Percentiles rank a stretch among this genome's conserved stretches.
These are phyloP conservation scores for Eciton burchellii DNA, from an alignment of 1,140 invertebrate species.

Conservation along the genomic window DNA sequence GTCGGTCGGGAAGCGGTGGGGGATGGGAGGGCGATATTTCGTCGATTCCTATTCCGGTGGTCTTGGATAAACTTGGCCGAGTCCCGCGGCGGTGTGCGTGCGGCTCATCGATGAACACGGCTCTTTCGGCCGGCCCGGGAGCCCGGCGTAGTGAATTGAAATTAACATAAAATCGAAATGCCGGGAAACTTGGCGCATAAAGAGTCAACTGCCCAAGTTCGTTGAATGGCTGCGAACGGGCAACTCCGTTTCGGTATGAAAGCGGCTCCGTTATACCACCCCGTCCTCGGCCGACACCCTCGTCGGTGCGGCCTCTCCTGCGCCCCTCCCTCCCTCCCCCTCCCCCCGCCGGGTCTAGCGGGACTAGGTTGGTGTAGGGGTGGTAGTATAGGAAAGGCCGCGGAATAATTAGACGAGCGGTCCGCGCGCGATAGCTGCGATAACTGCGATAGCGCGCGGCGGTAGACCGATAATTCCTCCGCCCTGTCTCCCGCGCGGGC, in stretches of 20 bases:
- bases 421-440: constrained; percentile 65
- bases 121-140: constrained; percentile 76
- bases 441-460: constrained; percentile 67
- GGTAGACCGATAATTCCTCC: constrained; percentile 68
- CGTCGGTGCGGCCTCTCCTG: constrained; percentile 32
- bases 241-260: constrained; percentile 80
- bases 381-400: constrained; percentile 66
- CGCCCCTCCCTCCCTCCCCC: no score
- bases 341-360: no score
- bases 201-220: constrained; percentile 85
- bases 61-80: constrained; percentile 80
- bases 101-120: constrained; percentile 71
- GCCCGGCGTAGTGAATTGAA: constrained; percentile 83
- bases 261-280: constrained; percentile 59
- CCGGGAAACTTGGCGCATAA: constrained; percentile 84
- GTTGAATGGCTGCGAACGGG: constrained; percentile 81
- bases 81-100: constrained; percentile 71
- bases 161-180: constrained; percentile 85
- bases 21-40: constrained; percentile 78
- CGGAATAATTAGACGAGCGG: constrained; percentile 76
- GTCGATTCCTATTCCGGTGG: constrained; percentile 79
- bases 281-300: constrained; percentile 24
- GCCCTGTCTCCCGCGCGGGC: constrained; percentile 22
- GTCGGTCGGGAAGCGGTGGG: constrained; percentile 41
- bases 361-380: background rate